These are phyloP conservation scores for Xerus inauris DNA, from an alignment of 2,113 vertebrate genomes.

Conservation along the genomic window DNA sequence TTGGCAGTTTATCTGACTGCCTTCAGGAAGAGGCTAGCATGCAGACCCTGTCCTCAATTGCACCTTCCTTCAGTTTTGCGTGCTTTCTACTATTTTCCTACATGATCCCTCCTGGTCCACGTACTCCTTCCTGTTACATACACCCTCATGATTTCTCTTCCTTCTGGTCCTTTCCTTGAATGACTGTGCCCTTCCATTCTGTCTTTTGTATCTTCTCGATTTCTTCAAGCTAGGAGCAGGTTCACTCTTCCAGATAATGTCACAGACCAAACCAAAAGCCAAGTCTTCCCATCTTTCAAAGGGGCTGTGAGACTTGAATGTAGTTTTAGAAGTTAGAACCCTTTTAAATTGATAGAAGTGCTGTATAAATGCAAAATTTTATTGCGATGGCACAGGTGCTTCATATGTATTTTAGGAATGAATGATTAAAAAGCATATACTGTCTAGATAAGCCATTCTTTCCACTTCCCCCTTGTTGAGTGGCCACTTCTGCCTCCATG, in stretches of 20 bases:
- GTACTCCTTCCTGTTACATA: not conserved
- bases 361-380: not conserved
- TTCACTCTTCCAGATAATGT: not conserved
- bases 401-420: not conserved
- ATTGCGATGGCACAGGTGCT: not conserved
- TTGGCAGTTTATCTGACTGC: not conserved
- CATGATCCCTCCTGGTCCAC: not conserved
- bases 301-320: not conserved
- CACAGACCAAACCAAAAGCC: not conserved
- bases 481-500: not conserved
- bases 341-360: not conserved
- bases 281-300: constrained; percentile 45
- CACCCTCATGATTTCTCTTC: not conserved
- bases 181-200: not conserved
- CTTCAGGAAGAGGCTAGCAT: not conserved
- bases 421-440: not conserved
- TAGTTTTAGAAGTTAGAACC: constrained; percentile 19
- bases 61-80: not conserved
- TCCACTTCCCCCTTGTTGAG: not conserved
- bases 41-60: not conserved
- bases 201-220: not conserved
- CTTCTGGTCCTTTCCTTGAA: not conserved
- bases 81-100: not conserved
- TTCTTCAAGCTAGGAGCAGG: not conserved
- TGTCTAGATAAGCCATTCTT: not conserved